phyloP scores from a whole-genome alignment of 2,888 invertebrate species.

The Temnothorax ravouxi region DNA sequence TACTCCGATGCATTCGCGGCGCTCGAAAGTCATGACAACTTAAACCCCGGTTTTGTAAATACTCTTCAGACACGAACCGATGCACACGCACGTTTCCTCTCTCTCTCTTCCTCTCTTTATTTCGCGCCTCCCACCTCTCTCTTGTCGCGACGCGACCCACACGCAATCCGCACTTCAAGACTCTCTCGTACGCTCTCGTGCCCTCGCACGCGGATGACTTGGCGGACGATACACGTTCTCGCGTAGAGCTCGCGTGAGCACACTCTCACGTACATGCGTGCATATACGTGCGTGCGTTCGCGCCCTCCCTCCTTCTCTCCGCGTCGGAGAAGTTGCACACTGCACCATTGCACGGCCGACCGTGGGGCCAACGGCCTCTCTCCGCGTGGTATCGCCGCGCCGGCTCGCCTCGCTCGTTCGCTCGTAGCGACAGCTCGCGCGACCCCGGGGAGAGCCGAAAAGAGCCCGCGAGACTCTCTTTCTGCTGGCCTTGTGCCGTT shows the following conservation, averaged over 20 bases:
- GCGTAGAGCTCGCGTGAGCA: slow-evolving; percentile 43
- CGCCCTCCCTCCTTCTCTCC: slow-evolving; percentile 30
- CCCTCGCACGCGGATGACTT: slow-evolving; percentile 60
- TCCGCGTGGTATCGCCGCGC: slow-evolving; percentile 70
- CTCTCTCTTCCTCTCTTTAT: slow-evolving; percentile 25
- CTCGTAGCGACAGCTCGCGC: slow-evolving; percentile 60
- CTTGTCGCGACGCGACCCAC: slow-evolving; percentile 49
- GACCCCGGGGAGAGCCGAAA: slow-evolving; percentile 50
- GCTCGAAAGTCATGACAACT: slow-evolving; percentile 19
- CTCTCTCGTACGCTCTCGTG: slow-evolving; percentile 63
- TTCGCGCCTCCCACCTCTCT: slow-evolving; percentile 9
- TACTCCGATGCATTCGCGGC: slow-evolving; percentile 8
- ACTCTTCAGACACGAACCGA: slow-evolving; percentile 7
- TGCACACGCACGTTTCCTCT: background rate
- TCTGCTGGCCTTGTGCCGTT: slow-evolving; percentile 10
- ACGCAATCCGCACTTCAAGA: slow-evolving; percentile 52
- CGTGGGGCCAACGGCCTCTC: slow-evolving; percentile 79
- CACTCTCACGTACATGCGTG: slow-evolving; percentile 35
- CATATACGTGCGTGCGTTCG: slow-evolving; percentile 39
- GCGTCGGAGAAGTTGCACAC: slow-evolving; percentile 77
- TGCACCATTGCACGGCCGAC: slow-evolving; percentile 78
- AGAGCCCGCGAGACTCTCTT: slow-evolving; percentile 32
- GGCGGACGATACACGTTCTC: slow-evolving; percentile 59
- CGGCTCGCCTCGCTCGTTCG: slow-evolving; percentile 49
- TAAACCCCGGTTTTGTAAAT: slow-evolving; percentile 40